phyloP scores from a whole-genome alignment of 2,888 invertebrate genomes.

The Hetaerina titia region DNA sequence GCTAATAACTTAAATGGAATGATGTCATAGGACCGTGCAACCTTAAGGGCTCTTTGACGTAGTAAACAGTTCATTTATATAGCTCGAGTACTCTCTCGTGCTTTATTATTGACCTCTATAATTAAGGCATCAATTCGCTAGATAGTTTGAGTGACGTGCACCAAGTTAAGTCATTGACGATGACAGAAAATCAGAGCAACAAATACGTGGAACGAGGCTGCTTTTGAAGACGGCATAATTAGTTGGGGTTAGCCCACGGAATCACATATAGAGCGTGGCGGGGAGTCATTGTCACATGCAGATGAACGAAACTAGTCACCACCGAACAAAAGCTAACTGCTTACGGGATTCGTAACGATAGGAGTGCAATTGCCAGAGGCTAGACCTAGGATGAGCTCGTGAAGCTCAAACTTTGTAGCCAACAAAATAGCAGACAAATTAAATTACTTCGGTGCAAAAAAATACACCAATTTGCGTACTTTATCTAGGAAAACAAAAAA shows the following conservation, averaged over 20 bases:
- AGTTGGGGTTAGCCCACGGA: background rate
- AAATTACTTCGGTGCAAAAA: no score
- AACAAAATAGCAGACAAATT: no score
- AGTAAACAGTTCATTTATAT: background rate
- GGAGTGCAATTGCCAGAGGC: no score
- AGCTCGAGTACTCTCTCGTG: background rate
- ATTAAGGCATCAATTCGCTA: background rate
- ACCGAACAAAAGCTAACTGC: background rate
- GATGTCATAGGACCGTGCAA: background rate
- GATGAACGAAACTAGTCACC: background rate
- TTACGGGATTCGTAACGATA: no score
- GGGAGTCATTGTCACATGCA: background rate
- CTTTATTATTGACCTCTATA: background rate
- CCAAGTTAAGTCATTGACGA: background rate
- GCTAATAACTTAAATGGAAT: no score
- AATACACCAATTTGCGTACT: no score
- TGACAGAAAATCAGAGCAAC: background rate
- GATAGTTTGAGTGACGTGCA: background rate
- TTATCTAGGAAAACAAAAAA: no score
- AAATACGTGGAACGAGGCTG: background rate
- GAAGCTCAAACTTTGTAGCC: no score
- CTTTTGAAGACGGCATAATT: background rate
- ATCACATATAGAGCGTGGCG: background rate
- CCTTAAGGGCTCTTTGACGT: background rate
- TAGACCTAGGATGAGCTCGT: no score